Conservation (phyloP, 2,113 vertebrate species). For the Oenanthe oenanthe region DNA sequence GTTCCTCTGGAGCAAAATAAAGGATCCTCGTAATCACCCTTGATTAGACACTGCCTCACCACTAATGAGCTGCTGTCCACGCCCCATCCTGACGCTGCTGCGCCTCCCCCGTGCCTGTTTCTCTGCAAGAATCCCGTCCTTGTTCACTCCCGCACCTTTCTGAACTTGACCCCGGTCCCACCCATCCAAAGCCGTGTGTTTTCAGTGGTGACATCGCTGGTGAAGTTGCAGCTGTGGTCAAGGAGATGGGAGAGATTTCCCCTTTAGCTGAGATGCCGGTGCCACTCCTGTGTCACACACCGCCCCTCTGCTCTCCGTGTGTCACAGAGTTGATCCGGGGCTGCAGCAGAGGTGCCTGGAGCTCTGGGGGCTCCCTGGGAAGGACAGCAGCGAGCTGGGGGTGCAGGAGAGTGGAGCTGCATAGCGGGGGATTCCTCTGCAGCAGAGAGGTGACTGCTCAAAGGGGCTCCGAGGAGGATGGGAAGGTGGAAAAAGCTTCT, state of each 20-base stretch:
- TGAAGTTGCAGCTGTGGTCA: neutral
- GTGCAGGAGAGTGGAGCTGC: neutral
- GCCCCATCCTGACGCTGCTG: neutral
- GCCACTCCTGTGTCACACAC: neutral
- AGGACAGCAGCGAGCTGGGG: neutral
- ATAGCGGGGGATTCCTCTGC: neutral
- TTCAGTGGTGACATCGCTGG: neutral
- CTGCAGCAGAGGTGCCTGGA: neutral
- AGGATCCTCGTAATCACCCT: neutral
- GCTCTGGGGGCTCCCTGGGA: neutral
- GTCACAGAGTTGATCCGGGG: neutral
- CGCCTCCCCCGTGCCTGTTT: neutral
- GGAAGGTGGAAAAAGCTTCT: neutral
- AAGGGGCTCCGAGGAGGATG: accelerated
- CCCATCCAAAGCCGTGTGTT: neutral
- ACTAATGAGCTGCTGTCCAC: neutral
- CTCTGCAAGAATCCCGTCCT: neutral
- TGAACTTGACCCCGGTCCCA: neutral
- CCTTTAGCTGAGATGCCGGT: neutral
- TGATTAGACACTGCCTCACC: neutral
- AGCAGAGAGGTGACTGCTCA: neutral
- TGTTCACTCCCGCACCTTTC: neutral
- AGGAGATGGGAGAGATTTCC: neutral
- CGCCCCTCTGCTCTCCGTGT: neutral
- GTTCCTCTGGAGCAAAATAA: neutral